Percentiles rank a stretch among this genome's conserved stretches.
These are phyloP conservation scores for Panthera tigris DNA, from an alignment of 2,113 vertebrate genomes.

Conservation along the genomic window DNA sequence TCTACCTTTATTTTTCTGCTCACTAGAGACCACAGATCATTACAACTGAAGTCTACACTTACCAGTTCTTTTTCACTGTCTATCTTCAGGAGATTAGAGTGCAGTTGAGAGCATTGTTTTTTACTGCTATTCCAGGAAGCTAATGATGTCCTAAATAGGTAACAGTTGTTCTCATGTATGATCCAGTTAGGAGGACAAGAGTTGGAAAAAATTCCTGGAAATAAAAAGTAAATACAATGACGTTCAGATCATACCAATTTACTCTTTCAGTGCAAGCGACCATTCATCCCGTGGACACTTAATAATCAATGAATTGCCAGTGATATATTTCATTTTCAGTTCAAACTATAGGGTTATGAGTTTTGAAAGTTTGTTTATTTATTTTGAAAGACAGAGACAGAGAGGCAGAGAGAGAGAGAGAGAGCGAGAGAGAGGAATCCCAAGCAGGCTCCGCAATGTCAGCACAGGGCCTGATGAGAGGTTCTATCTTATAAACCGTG, in stretches of 20 bases:
- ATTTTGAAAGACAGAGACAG: too few species aligned
- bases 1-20: background rate
- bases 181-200: slow-evolving; percentile 58
- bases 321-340: background rate
- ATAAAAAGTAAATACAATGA: background rate
- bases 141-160: slow-evolving; percentile 18
- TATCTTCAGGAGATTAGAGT: slow-evolving; percentile 70
- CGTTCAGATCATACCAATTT: background rate
- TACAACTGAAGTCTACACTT: background rate
- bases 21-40: background rate
- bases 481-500: too few species aligned
- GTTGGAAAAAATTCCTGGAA: background rate
- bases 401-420: too few species aligned
- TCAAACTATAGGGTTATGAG: background rate
- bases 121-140: slow-evolving; percentile 54
- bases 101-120: slow-evolving; percentile 26
- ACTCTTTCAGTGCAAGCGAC: background rate
- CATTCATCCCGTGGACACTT: background rate
- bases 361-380: too few species aligned
- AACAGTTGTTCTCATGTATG: slow-evolving; percentile 41
- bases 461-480: too few species aligned
- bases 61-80: slow-evolving; percentile 64
- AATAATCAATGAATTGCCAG: background rate
- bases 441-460: too few species aligned
- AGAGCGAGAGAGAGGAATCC: too few species aligned